These are phyloP conservation scores for Coracopsis vasa DNA, from an alignment of 2,113 vertebrate genomes.

Conservation along the genomic window DNA sequence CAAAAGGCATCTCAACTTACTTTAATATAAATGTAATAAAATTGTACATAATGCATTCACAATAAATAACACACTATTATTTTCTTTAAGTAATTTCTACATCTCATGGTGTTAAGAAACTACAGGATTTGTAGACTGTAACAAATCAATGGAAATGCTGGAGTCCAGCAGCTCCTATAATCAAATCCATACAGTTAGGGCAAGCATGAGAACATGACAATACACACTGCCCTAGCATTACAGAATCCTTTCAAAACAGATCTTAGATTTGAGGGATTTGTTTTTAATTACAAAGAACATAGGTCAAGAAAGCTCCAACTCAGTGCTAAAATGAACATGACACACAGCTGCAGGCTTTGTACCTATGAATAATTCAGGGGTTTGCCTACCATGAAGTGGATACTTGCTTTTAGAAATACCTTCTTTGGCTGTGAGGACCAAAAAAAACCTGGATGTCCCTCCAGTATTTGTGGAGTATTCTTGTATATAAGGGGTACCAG, in stretches of 20 bases:
- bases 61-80: neutral
- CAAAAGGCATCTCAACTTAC: conserved; percentile 42
- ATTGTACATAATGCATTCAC: conserved; percentile 8
- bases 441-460: neutral
- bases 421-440: neutral
- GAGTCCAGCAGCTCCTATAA: neutral
- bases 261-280: neutral
- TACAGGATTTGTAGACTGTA: neutral
- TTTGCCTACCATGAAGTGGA: neutral
- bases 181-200: neutral
- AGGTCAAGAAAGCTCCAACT: conserved; percentile 11
- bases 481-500: neutral
- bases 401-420: neutral
- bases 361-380: neutral
- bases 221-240: neutral
- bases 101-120: neutral
- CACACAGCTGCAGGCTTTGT: neutral
- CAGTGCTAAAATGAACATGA: neutral
- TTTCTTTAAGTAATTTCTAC: neutral
- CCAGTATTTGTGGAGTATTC: neutral
- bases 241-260: conserved; percentile 1
- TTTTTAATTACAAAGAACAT: neutral
- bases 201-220: neutral
- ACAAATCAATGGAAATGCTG: neutral
- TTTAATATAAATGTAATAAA: conserved; percentile 39